Evolutionary conservation across 1,140 invertebrate species (phyloP), one percentile per base, ranked within the genome.

Genomic region (Thrips palmi): DNA sequence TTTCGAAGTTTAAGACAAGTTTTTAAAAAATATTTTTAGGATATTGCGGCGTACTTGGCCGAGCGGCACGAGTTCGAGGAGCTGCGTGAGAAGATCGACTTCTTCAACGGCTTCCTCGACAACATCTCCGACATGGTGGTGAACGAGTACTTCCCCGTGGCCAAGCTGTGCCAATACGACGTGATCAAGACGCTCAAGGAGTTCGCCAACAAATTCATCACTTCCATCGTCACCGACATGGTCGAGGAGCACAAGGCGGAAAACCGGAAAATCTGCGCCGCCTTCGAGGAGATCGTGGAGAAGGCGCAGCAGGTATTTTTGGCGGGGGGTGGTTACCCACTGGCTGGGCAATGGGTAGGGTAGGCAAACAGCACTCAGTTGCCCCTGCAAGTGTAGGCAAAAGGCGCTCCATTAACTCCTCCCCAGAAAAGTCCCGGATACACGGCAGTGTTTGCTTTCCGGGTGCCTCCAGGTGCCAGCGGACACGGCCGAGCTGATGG

Each of bases 401-500:
- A 11, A 5, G 21, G 22, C 17, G 18, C 20, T 15, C 14, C 15
- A 42, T 23, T 42, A 42, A 21, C 5, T 30, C n/a, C 11, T 14
- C 7, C 12, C n/a, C 14, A 12, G 5, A 43, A 39, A 35, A 21
- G 22, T 15, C 35, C 22, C 19, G 14, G 17, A 33, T 18, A 28
- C 33, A 41, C 4, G 40, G 43, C 42, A 19, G 41, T 35, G 18
- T 56, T 54, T 39, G 39, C 47, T 30, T 39, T 41, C 17, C 47
- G 53, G 25, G 43, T 44, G 22, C 3, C 49, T 74, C 2, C 62
- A 66, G 43, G 66, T 70, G 49, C 78, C 79, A 2, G 57, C 59
- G 43, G 73, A 70, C 19, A 77, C 77, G 0, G 71, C 70, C 45
- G 71, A 81, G 50, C 59, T 85, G 20, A 57, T 83, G n/a, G 73